Base-by-base conservation (phyloP, 2,113 vertebrate genomes). In the Conger conger region DNA sequence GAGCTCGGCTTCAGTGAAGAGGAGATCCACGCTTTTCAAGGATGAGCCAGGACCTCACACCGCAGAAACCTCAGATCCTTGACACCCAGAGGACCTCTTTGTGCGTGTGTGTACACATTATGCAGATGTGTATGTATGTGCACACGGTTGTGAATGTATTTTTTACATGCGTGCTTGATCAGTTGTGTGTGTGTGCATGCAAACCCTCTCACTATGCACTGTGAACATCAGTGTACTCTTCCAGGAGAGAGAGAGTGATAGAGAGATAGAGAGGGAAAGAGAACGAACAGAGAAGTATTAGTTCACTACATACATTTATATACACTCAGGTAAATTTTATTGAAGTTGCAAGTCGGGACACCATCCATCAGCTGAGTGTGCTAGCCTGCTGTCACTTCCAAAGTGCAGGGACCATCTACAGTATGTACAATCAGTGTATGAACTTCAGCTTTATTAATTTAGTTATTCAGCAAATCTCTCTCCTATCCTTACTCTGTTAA, bases 21-120 rank as follows among this genome's bases (percentile, higher is more conserved):
- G 42, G 93, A 95, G 84, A 86, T 95, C 53, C 91, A 95, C 38
- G 84, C 88, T 81, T 96, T 96, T 88, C 91, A 89, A 63, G 93
- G 92, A 84, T 95, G 91, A 93, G 13, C 9, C 78, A 11, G 15
- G 53, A 45, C n/a, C n/a, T 36, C 27, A 17, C 40, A 60, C 76
- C 30, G 20, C 76, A 78, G 36, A 57, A 27, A 81, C 9, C 36
- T 50, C 30, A 79, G 8, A 35, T 80, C 5, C n/a, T 4, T 40
- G 80, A 78, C 77, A 57, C 37, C n/a, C 78, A 80, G 50, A 37
- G 57, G 38, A 76, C 2, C 60, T 78, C 40, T 40, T 63, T 78
- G n/a, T 80, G 17, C n/a, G 40, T 17, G 82, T 37, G 60, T 17
- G 77, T 79, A 3, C 15, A 50, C 45, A 50, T n/a, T 50, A 50